Evolutionary conservation across 2,888 invertebrate species (phyloP).

Genomic region (Hololepta plana): DNA sequence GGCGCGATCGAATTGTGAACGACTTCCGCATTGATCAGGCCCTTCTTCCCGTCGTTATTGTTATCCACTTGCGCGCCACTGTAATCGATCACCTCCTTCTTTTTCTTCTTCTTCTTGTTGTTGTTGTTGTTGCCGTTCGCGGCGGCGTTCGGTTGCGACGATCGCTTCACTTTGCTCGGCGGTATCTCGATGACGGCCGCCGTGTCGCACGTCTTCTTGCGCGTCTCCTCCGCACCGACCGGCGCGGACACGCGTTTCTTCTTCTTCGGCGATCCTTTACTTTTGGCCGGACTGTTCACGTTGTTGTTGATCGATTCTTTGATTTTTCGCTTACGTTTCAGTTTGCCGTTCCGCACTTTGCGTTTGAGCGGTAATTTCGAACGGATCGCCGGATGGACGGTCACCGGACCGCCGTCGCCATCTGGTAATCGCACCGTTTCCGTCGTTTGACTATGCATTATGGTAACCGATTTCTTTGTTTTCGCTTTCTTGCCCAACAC

Average conservation of each 20-base stretch:
- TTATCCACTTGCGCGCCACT: constrained; percentile 45
- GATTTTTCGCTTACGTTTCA: constrained; percentile 11
- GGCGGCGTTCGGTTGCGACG: constrained; percentile 19
- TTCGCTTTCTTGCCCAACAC: constrained; percentile 63
- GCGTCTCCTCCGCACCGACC: constrained; percentile 35
- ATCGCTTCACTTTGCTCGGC: constrained; percentile 26
- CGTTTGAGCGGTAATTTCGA: constrained; percentile 76
- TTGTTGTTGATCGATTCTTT: constrained; percentile 17
- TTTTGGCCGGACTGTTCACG: constrained; percentile 22
- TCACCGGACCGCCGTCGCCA: constrained; percentile 49
- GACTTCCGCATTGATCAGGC: constrained; percentile 26
- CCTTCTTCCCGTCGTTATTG: constrained; percentile 28
- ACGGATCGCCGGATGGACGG: constrained; percentile 66
- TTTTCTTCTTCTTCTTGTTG: constrained; percentile 35
- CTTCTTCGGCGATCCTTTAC: constrained; percentile 23
- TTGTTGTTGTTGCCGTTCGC: too few species aligned
- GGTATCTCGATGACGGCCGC: constrained; percentile 22
- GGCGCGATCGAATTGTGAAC: constrained; percentile 25
- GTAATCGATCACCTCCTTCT: constrained; percentile 64
- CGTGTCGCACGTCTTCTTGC: constrained; percentile 31
- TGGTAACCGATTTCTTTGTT: constrained; percentile 73
- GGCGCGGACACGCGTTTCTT: constrained; percentile 27
- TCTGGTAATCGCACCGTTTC: constrained; percentile 64
- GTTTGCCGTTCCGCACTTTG: constrained; percentile 40
- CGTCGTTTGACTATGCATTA: constrained; percentile 78